Percentiles rank a stretch among this genome's conserved stretches.
Evolutionary conservation across 2,888 invertebrate genomes (phyloP).

Genomic region (Mythimna vitellina): DNA sequence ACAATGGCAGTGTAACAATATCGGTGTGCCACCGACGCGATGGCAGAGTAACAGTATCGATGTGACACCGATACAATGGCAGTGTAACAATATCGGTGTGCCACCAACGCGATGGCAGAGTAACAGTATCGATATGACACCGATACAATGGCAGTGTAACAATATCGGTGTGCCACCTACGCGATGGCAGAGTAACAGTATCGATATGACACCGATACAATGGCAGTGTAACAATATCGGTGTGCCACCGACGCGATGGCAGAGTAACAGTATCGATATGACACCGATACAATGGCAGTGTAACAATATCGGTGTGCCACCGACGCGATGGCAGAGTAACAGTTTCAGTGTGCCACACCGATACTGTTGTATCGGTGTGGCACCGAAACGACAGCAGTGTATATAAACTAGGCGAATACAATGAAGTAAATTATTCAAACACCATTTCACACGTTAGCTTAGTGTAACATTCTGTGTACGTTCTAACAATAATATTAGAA

Average conservation of each 20-base stretch:
- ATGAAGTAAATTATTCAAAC: background rate
- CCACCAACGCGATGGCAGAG: background rate
- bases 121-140: background rate
- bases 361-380: no score
- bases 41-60: no score
- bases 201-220: background rate
- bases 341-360: no score
- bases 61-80: no score
- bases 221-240: background rate
- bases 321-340: background rate
- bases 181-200: no score
- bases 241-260: no score
- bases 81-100: no score
- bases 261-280: background rate
- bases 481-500: conserved; percentile 6
- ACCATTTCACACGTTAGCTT: background rate
- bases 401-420: background rate
- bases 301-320: no score
- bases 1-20: no score
- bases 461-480: background rate
- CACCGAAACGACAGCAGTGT: background rate
- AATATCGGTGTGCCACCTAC: no score
- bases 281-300: background rate
- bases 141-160: background rate
- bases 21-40: no score